These are phyloP conservation scores for Dicerorhinus sumatrensis DNA, from an alignment of 2,113 vertebrate genomes.

Conservation along the genomic window DNA sequence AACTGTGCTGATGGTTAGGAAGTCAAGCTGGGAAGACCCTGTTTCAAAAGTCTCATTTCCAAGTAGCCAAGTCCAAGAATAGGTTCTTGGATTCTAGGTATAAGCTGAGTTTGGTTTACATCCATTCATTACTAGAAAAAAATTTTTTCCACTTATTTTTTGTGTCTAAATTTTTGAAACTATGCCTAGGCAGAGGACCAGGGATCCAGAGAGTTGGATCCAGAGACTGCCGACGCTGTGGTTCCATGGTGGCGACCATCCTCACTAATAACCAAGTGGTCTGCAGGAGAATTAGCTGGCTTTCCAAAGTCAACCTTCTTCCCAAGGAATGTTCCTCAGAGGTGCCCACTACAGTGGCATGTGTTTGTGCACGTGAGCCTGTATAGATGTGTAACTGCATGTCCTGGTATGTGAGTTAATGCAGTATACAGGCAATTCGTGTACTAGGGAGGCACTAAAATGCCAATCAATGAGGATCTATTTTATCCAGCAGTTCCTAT, in stretches of 20 bases:
- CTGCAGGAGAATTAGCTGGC: background rate
- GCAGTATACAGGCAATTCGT: background rate
- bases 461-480: background rate
- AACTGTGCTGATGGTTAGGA: background rate
- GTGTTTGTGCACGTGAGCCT: background rate
- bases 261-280: background rate
- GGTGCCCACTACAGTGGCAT: background rate
- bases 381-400: background rate
- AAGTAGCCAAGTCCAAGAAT: background rate
- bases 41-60: background rate
- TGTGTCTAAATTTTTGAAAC: background rate
- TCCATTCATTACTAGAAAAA: background rate
- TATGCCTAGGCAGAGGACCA: background rate
- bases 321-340: background rate
- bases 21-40: background rate
- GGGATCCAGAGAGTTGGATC: background rate
- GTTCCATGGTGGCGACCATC: background rate
- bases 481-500: background rate
- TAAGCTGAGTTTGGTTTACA: background rate
- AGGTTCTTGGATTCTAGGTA: background rate
- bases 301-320: background rate
- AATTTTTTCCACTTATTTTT: background rate
- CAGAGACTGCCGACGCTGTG: background rate
- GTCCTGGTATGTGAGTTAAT: background rate
- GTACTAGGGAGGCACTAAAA: background rate